Percentiles rank a stretch among this genome's conserved stretches.
These are phyloP conservation scores for Dromococcyx pavoninus DNA, from an alignment of 2,797 vertebrate genomes.

Conservation along the genomic window DNA sequence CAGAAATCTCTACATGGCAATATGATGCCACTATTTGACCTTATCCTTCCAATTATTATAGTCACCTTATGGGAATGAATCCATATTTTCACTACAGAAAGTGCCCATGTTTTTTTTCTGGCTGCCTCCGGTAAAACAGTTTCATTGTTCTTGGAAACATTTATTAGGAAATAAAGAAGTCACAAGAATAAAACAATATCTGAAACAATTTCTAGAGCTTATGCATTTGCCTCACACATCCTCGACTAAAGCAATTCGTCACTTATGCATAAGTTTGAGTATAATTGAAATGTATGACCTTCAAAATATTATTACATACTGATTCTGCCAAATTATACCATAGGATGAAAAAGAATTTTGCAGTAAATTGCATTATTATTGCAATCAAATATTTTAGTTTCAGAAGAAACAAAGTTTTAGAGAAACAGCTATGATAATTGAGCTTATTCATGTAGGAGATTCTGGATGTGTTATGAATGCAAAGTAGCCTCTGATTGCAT, in stretches of 20 bases:
- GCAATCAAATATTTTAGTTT: constrained; percentile 1
- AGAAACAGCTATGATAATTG: not conserved
- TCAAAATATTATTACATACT: constrained; percentile 45
- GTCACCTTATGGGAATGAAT: not conserved
- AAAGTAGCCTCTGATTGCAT: not conserved
- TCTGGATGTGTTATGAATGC: not conserved
- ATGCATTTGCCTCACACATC: not conserved
- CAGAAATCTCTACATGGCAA: not conserved
- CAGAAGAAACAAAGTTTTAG: constrained; percentile 19
- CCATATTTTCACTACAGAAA: not conserved
- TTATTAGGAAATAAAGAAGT: constrained; percentile 24
- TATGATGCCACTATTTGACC: not conserved
- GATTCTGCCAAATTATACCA: constrained; percentile 35
- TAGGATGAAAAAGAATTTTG: constrained; percentile 27
- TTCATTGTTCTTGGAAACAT: not conserved
- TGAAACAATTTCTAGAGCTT: not conserved
- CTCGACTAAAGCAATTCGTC: not conserved
- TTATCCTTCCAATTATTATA: not conserved
- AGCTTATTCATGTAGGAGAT: not conserved
- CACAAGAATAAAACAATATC: not conserved
- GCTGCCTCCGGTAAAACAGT: not conserved
- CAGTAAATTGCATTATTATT: constrained; percentile 29
- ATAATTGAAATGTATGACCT: constrained; percentile 45
- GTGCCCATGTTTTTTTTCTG: not conserved
- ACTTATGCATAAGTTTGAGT: not conserved